Percentiles rank a stretch among this genome's conserved stretches.
phyloP scores from a whole-genome alignment of 2,113 vertebrate genomes.

The Urocynchramus pylzowi region DNA sequence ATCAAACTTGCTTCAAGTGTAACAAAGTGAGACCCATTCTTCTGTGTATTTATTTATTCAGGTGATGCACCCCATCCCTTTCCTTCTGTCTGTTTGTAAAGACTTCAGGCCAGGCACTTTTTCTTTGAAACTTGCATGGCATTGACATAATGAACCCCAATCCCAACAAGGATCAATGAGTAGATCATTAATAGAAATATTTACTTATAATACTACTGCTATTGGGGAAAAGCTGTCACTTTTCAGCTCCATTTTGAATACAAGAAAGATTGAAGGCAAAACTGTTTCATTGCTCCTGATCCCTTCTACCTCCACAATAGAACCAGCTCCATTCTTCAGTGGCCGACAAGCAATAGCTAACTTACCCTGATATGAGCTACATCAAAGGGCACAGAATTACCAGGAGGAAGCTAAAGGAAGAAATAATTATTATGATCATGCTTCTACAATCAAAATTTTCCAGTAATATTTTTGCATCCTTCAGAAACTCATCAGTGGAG shows the following conservation, averaged over 20 bases:
- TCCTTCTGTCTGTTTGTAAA: not conserved
- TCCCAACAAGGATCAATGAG: not conserved
- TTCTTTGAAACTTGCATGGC: not conserved
- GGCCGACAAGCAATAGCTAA: not conserved
- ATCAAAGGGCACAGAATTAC: not conserved
- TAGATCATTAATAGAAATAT: not conserved
- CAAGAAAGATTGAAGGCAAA: not conserved
- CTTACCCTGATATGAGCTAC: not conserved
- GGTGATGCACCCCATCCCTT: not conserved
- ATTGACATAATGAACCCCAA: not conserved
- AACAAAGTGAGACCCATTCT: not conserved
- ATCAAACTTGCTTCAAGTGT: not conserved
- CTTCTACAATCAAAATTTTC: not conserved
- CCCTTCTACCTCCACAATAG: not conserved
- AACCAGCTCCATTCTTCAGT: not conserved
- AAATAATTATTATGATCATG: not conserved
- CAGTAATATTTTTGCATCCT: not conserved
- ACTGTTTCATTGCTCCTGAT: not conserved
- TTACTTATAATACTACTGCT: too few relatives aligned
- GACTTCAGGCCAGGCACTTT: not conserved
- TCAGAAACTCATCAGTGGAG: not conserved
- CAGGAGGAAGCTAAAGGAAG: not conserved
- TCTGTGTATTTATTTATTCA: not conserved
- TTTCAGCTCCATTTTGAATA: not conserved
- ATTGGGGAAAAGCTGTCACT: not conserved